These are phyloP conservation scores for Syngnathus scovelli DNA, from an alignment of 2,113 vertebrate genomes.

Conservation along the genomic window DNA sequence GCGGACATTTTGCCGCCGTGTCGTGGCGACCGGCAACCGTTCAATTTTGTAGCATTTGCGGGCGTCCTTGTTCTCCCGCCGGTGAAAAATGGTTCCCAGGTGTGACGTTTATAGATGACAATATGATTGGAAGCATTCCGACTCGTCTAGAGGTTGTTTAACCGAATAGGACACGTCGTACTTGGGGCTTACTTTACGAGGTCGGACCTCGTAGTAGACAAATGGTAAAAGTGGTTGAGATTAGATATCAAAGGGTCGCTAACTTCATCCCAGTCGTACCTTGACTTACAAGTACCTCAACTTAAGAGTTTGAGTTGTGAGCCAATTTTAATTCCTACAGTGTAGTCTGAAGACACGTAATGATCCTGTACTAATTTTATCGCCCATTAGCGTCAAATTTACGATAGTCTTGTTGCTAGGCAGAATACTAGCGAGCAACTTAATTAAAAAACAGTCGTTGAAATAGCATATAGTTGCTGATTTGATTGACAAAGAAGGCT, in stretches of 20 bases:
- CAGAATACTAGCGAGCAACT: not conserved
- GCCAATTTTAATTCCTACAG: no score
- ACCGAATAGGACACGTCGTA: not conserved
- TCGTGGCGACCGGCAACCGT: not conserved
- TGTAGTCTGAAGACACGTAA: no score
- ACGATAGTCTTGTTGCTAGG: not conserved
- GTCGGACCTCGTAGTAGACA: not conserved
- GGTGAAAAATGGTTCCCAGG: not conserved
- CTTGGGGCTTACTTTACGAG: not conserved
- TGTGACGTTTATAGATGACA: not conserved
- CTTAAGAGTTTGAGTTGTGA: no score
- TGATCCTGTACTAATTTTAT: no score
- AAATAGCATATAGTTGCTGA: not conserved
- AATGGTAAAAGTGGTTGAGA: not conserved
- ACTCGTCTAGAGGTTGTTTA: not conserved
- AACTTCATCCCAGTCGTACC: not conserved
- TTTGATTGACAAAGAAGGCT: slow-evolving; percentile 1
- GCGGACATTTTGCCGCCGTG: slow-evolving; percentile 1
- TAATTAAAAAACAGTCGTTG: no score
- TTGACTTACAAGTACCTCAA: no score
- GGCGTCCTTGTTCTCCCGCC: slow-evolving; percentile 1
- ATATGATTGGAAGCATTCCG: not conserved
- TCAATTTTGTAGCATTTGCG: slow-evolving; percentile 8
- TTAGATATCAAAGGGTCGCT: not conserved
- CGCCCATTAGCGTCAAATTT: not conserved